phyloP scores from a whole-genome alignment of 2,888 invertebrate genomes.

The Hemistola chrysoprasaria region DNA sequence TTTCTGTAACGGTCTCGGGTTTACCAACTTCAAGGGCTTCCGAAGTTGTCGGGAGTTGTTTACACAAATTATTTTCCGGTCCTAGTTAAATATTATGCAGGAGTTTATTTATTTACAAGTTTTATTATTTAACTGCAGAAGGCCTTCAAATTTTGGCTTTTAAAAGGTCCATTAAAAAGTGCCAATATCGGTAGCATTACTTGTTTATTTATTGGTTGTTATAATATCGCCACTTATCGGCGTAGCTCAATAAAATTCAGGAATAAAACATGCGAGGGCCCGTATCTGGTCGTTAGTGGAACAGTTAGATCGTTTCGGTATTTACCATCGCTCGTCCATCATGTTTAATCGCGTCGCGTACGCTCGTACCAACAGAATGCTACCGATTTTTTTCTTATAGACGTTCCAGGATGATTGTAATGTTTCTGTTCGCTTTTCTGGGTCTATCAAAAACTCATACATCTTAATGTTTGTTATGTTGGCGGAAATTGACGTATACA shows the following conservation, averaged over 20 bases:
- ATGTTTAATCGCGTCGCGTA: conserved; percentile 64
- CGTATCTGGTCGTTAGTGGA: conserved; percentile 64
- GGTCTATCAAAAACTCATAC: not conserved
- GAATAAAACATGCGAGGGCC: conserved; percentile 53
- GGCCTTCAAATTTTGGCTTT: conserved; percentile 1
- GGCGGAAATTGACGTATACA: too few relatives aligned
- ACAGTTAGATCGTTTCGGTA: conserved; percentile 59
- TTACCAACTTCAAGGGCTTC: conserved; percentile 21
- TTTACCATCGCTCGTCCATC: conserved; percentile 67
- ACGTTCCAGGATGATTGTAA: not conserved
- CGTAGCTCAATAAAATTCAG: conserved; percentile 50
- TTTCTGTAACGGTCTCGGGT: conserved; percentile 19
- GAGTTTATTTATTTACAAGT: conserved; percentile 5
- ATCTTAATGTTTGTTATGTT: too few relatives aligned
- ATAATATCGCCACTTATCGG: conserved; percentile 46
- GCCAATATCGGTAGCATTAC: conserved; percentile 9
- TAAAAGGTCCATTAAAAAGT: conserved; percentile 7
- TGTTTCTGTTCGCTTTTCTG: conserved; percentile 3
- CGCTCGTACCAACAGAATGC: conserved; percentile 35
- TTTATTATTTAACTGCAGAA: conserved; percentile 2
- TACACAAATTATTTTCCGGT: conserved; percentile 13
- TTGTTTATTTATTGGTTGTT: conserved; percentile 28
- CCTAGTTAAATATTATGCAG: conserved; percentile 14
- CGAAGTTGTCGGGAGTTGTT: conserved; percentile 14
- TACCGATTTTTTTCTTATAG: conserved; percentile 18